Percentiles rank a stretch among this genome's conserved stretches.
phyloP scores from a whole-genome alignment of 2,888 invertebrate species.

The Limenitis arthemis region DNA sequence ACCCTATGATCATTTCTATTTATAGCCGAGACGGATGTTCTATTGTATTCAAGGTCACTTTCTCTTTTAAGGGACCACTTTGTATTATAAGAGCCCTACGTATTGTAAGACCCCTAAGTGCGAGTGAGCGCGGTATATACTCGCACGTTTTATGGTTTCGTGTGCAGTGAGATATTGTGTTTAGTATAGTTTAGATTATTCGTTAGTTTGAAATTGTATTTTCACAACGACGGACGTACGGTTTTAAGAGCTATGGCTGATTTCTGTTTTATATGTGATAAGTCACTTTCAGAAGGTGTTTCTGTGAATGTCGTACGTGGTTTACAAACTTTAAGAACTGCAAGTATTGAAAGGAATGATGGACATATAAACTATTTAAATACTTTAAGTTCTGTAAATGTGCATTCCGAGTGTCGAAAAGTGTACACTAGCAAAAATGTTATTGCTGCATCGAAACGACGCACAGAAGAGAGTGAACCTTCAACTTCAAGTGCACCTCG shows the following conservation, averaged over 20 bases:
- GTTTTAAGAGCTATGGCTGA: slow-evolving; percentile 28
- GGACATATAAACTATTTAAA: slow-evolving; percentile 28
- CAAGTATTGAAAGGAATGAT: slow-evolving; percentile 30
- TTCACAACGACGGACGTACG: slow-evolving; percentile 21
- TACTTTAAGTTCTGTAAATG: slow-evolving; percentile 29
- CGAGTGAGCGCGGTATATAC: slow-evolving; percentile 6
- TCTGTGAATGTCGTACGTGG: slow-evolving; percentile 30
- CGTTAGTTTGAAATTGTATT: slow-evolving; percentile 23
- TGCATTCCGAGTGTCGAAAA: slow-evolving; percentile 30
- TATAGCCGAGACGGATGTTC: slow-evolving; percentile 26
- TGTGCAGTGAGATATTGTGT: no score
- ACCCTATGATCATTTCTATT: slow-evolving; percentile 27
- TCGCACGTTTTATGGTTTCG: neutral
- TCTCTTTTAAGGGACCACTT: no score
- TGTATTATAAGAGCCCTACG: neutral
- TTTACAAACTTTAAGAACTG: slow-evolving; percentile 30
- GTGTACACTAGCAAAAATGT: slow-evolving; percentile 29
- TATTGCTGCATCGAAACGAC: slow-evolving; percentile 29
- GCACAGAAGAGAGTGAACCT: slow-evolving; percentile 23
- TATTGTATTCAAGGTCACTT: slow-evolving; percentile 24
- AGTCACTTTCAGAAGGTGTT: slow-evolving; percentile 25
- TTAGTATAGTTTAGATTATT: no score
- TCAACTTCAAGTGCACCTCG: slow-evolving; percentile 28
- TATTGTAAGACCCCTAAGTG: slow-evolving; percentile 7
- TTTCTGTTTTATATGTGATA: slow-evolving; percentile 30